Evolutionary conservation across 2,113 vertebrate species (phyloP).

Genomic region (Diadophis punctatus): DNA sequence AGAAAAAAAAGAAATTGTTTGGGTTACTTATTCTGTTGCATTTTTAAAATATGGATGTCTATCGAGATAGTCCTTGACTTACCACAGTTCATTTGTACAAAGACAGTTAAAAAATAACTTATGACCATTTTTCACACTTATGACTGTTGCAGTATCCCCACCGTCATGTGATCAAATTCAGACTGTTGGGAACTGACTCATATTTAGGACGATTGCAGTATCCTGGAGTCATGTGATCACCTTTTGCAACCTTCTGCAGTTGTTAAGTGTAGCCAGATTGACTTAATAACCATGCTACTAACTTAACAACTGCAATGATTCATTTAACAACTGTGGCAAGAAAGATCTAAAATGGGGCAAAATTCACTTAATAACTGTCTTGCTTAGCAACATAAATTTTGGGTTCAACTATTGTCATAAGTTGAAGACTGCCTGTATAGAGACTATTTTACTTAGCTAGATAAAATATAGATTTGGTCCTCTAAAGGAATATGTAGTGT

Average conservation of each 20-base stretch:
- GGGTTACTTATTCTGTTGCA: background rate
- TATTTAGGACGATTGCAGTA: background rate
- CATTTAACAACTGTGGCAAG: background rate
- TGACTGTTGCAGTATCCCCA: background rate
- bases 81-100: background rate
- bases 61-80: background rate
- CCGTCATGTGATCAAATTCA: background rate
- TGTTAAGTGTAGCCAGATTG: background rate
- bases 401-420: background rate
- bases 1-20: background rate
- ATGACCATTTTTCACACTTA: background rate
- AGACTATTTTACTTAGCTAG: background rate
- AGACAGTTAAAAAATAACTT: background rate
- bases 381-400: background rate
- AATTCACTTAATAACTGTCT: background rate
- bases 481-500: background rate
- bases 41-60: background rate
- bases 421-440: background rate
- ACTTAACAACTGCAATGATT: background rate
- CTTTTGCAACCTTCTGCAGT: background rate
- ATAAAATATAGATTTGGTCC: background rate
- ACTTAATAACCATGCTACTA: background rate
- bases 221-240: background rate
- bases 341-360: background rate
- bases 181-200: background rate